phyloP scores from a whole-genome alignment of 2,113 vertebrate genomes.

The Sardina pilchardus region DNA sequence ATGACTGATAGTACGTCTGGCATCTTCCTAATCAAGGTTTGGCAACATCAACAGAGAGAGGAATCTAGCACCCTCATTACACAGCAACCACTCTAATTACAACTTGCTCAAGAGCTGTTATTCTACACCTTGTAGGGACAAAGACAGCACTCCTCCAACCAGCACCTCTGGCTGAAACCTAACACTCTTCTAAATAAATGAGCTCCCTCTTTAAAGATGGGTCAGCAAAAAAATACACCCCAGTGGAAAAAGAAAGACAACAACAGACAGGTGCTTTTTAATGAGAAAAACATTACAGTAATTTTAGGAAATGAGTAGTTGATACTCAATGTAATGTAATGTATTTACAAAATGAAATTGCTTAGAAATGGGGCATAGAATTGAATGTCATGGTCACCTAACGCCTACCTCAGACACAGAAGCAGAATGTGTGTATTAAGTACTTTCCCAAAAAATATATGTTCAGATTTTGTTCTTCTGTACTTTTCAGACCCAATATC shows the following conservation, averaged over 20 bases:
- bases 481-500: not conserved
- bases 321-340: not conserved
- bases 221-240: conserved; percentile 41
- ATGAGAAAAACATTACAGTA: not conserved
- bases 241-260: conserved; percentile 8
- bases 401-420: not conserved
- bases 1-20: conserved; percentile 26
- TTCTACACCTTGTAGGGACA: conserved; percentile 77
- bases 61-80: conserved; percentile 84
- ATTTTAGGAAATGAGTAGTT: not conserved
- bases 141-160: conserved; percentile 70
- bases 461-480: not conserved
- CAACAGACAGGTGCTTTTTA: conserved; percentile 21
- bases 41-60: conserved; percentile 67
- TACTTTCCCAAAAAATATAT: conserved; percentile 18
- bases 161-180: conserved; percentile 67
- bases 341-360: not conserved
- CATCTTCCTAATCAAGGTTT: conserved; percentile 65
- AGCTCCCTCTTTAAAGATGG: conserved; percentile 54
- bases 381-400: not conserved
- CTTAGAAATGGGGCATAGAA: not conserved
- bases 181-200: conserved; percentile 74
- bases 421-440: not conserved
- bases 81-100: conserved; percentile 81
- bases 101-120: conserved; percentile 80